phyloP scores from a whole-genome alignment of 92 coral and sea anemone genomes.

The Micromussa lordhowensis region DNA sequence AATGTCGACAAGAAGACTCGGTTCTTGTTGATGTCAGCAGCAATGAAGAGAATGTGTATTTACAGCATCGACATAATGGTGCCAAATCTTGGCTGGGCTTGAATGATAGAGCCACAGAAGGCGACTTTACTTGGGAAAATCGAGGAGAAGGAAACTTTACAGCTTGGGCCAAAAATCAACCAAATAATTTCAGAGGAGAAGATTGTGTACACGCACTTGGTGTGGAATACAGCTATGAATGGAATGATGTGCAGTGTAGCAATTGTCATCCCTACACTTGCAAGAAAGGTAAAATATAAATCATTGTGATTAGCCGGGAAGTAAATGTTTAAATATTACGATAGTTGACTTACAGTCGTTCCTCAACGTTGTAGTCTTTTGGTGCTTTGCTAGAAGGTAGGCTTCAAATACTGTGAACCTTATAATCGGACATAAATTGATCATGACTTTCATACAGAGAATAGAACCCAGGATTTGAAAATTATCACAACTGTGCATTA shows the following conservation, averaged over 20 bases:
- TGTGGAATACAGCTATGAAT: conserved; percentile 2
- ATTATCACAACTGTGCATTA: too few species aligned
- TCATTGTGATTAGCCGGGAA: not conserved
- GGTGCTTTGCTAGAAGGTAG: too few species aligned
- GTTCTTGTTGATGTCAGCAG: conserved; percentile 39
- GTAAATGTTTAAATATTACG: too few species aligned
- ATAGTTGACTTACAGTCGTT: too few species aligned
- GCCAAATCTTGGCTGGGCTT: conserved; percentile 34
- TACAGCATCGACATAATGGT: conserved; percentile 60
- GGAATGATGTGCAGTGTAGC: conserved; percentile 25
- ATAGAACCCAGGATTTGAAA: not conserved
- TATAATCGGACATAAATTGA: too few species aligned
- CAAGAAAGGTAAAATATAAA: conserved; percentile 4
- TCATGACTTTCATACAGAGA: not conserved
- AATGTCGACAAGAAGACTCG: conserved; percentile 34
- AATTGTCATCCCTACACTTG: conserved; percentile 22
- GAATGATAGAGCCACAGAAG: conserved; percentile 33
- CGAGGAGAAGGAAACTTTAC: conserved; percentile 34
- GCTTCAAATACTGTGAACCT: too few species aligned
- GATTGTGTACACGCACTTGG: conserved; percentile 29
- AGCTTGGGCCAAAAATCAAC: conserved; percentile 39
- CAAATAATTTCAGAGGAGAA: conserved; percentile 1
- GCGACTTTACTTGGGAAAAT: conserved; percentile 21
- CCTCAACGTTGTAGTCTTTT: too few species aligned
- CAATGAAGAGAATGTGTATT: conserved; percentile 53